Evolutionary conservation across 2,113 vertebrate species (phyloP), one percentile per base, ranked within the genome.

Genomic region (Sigmodon hispidus): DNA sequence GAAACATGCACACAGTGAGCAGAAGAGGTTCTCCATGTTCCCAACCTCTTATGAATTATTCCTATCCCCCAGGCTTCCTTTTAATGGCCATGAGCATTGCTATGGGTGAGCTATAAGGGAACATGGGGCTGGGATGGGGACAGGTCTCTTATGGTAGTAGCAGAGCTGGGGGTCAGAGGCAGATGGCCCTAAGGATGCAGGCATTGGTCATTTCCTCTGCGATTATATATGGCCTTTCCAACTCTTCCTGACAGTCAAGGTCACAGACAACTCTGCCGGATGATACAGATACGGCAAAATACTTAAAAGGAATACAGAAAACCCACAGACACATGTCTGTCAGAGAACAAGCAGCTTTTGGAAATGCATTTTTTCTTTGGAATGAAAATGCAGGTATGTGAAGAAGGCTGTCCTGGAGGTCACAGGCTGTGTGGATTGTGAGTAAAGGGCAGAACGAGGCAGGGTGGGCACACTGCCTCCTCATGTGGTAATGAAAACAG

Each of bases 281-380:
- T 13, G 4, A 40, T 17, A 4, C 0, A 2, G 77, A 3, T 22
- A 16, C 0, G 0, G 2, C 21, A 7, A 31, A 45, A 50, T 1
- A 12, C 12, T 59, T 26, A 61, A 36, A 72, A 40, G 80, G 31
- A 61, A 75, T 45, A 65, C 7, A n/a, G 7, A 3, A 50, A 65
- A 31, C 24, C 0, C 1, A 31, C 11, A 31, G 5, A 29, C 34
- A 4, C 5, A 1, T 11, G 22, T 72, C 61, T n/a, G 55, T 29
- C 57, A 21, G 61, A 69, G 17, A 89, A 34, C 63, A 80, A 52
- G 55, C 16, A 5, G 10, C 7, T 21, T 87, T 86, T 43, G 13
- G 34, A 65, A 52, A 34, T 16, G 0, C 1, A 0, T 24, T 45
- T 19, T 16, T 34, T 16, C 36, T 36, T 29, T 43, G 36, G 16